These are phyloP conservation scores for Hemiscyllium ocellatum DNA, from an alignment of 2,113 vertebrate genomes.

Conservation along the genomic window DNA sequence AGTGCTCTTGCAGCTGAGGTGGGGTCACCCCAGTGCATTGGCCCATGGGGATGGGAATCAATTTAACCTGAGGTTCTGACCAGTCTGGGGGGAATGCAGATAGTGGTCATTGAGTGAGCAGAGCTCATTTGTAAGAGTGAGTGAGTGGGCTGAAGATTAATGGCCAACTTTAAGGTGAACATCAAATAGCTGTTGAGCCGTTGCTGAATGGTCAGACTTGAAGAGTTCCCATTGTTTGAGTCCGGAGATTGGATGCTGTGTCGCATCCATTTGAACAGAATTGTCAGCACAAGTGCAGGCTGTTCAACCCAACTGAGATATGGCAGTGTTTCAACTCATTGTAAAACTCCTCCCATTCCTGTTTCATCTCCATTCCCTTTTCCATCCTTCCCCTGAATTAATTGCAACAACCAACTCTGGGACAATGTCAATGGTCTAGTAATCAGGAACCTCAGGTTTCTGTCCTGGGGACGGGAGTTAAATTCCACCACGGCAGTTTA, in stretches of 20 bases:
- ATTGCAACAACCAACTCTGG: neutral
- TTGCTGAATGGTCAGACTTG: neutral
- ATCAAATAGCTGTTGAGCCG: neutral
- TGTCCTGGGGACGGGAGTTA: no score
- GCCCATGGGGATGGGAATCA: no score
- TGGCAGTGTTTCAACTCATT: neutral
- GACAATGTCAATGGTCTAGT: no score
- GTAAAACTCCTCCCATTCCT: neutral
- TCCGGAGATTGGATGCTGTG: neutral
- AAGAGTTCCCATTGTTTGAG: neutral
- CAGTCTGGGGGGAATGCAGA: no score
- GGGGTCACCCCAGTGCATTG: no score
- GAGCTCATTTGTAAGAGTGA: neutral
- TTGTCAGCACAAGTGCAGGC: neutral
- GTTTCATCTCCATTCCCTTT: neutral
- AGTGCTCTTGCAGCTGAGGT: neutral
- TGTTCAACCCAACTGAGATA: neutral
- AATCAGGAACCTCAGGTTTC: no score
- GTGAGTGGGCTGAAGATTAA: neutral
- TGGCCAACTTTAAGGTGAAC: neutral
- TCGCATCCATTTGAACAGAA: neutral
- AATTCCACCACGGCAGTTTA: no score
- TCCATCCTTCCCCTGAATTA: neutral
- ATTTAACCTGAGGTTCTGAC: no score
- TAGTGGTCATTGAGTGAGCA: neutral